Evolutionary conservation across 1,140 invertebrate species (phyloP).

Genomic region (Drosophila simulans): DNA sequence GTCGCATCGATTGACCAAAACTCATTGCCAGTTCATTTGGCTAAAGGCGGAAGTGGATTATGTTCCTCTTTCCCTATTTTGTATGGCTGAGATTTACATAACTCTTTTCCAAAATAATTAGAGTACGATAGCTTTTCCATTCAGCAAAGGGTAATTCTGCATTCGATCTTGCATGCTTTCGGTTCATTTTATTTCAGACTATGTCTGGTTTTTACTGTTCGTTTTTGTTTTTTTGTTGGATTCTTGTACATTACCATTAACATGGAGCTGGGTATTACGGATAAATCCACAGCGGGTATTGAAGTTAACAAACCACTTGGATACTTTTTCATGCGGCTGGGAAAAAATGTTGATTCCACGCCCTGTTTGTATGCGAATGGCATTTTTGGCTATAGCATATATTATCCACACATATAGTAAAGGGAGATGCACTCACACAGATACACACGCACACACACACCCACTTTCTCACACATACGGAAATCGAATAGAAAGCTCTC

Average conservation of each 20-base stretch:
- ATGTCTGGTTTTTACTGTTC: constrained; percentile 14
- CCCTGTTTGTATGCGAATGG: constrained; percentile 77
- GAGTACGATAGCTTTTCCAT: too few relatives aligned
- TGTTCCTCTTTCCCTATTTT: neutral
- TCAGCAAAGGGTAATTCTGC: constrained; percentile 1
- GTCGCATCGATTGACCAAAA: neutral
- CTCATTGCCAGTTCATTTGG: neutral
- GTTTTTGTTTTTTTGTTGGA: constrained; percentile 29
- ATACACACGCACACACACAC: constrained; percentile 5
- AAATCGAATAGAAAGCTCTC: constrained; percentile 52
- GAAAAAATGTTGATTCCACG: constrained; percentile 84
- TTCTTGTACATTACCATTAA: constrained; percentile 84
- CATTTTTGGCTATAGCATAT: constrained; percentile 68
- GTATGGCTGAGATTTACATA: too few relatives aligned
- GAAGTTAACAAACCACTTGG: constrained; percentile 84
- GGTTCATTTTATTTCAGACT: constrained; percentile 25
- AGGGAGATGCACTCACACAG: constrained; percentile 50
- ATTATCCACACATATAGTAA: constrained; percentile 58
- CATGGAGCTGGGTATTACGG: constrained; percentile 84
- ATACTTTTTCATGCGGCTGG: constrained; percentile 84
- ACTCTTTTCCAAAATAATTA: too few relatives aligned
- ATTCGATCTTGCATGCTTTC: constrained; percentile 17
- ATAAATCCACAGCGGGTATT: constrained; percentile 84
- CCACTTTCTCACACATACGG: constrained; percentile 12
- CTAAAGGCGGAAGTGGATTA: too few relatives aligned